Evolutionary conservation across 2,888 invertebrate species (phyloP).

Genomic region (Lagria hirta): DNA sequence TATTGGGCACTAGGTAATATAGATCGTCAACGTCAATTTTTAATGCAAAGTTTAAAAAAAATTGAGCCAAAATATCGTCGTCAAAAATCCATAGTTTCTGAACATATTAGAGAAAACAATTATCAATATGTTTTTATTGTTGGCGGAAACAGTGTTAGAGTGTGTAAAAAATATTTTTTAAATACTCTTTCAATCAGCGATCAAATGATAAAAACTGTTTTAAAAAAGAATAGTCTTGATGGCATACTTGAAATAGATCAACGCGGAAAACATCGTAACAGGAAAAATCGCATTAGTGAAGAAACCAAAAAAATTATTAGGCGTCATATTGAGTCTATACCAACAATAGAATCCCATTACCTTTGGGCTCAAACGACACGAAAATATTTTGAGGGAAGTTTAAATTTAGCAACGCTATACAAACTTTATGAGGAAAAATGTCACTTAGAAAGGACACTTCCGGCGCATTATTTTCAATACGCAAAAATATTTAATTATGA

Average conservation of each 20-base stretch:
- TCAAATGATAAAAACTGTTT: conserved; percentile 6
- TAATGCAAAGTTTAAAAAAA: conserved; percentile 1
- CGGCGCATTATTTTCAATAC: conserved; percentile 5
- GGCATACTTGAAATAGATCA: background rate
- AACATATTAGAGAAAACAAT: background rate
- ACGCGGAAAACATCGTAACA: conserved; percentile 7
- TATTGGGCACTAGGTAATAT: conserved; percentile 3
- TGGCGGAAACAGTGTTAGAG: background rate
- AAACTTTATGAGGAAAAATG: background rate
- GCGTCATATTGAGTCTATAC: conserved; percentile 10
- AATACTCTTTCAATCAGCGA: conserved; percentile 7
- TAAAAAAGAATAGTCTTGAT: conserved; percentile 6
- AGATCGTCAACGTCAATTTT: conserved; percentile 3
- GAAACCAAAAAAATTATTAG: background rate
- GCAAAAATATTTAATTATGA: conserved; percentile 10
- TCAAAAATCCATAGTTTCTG: background rate
- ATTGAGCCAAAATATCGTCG: conserved; percentile 3
- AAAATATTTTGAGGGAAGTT: conserved; percentile 6
- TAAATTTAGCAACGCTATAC: background rate
- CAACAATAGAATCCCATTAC: too few species aligned
- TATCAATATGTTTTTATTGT: background rate
- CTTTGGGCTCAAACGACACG: too few species aligned
- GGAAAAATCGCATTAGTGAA: conserved; percentile 5
- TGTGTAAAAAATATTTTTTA: conserved; percentile 11
- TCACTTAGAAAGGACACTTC: conserved; percentile 1